Evolutionary conservation across 2,888 invertebrate species (phyloP).

Genomic region (Eurytoma adleriae): DNA sequence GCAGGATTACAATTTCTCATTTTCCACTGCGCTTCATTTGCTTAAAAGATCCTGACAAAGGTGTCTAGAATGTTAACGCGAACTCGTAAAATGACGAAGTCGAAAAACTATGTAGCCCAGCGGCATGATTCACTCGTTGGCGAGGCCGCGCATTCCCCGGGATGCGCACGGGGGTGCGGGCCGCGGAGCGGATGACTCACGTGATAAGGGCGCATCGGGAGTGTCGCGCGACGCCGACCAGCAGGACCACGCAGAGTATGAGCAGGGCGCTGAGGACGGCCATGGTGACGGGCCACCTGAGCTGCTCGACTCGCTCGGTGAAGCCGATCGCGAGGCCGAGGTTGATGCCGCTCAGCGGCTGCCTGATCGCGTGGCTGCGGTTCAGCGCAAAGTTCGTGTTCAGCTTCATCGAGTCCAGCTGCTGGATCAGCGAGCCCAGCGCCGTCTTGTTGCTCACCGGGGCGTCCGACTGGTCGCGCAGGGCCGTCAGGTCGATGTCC

Average conservation of each 20-base stretch:
- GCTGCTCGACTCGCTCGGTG: conserved; percentile 85
- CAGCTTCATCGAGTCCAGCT: conserved; percentile 83
- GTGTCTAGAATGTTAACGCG: too few relatives aligned
- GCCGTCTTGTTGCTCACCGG: conserved; percentile 88
- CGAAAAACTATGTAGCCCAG: too few relatives aligned
- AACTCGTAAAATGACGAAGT: too few relatives aligned
- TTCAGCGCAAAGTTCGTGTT: conserved; percentile 87
- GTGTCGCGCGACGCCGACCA: conserved; percentile 92
- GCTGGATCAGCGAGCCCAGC: conserved; percentile 83
- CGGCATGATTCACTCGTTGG: too few relatives aligned
- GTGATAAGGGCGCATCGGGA: conserved; percentile 92
- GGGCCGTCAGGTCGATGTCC: conserved; percentile 83
- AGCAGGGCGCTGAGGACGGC: conserved; percentile 90
- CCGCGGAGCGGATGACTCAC: conserved; percentile 77
- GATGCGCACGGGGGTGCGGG: too few relatives aligned
- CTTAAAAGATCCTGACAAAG: too few relatives aligned
- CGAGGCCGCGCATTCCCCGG: too few relatives aligned
- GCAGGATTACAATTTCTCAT: too few relatives aligned
- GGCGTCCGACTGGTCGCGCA: conserved; percentile 87
- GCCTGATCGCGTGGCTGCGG: conserved; percentile 86
- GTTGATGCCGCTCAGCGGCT: conserved; percentile 84
- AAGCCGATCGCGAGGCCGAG: conserved; percentile 80
- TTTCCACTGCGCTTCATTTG: too few relatives aligned
- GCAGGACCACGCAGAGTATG: conserved; percentile 90
- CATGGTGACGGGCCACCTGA: conserved; percentile 93